Evolutionary conservation across 2,113 vertebrate genomes (phyloP).

Genomic region (Silurus glanis): DNA sequence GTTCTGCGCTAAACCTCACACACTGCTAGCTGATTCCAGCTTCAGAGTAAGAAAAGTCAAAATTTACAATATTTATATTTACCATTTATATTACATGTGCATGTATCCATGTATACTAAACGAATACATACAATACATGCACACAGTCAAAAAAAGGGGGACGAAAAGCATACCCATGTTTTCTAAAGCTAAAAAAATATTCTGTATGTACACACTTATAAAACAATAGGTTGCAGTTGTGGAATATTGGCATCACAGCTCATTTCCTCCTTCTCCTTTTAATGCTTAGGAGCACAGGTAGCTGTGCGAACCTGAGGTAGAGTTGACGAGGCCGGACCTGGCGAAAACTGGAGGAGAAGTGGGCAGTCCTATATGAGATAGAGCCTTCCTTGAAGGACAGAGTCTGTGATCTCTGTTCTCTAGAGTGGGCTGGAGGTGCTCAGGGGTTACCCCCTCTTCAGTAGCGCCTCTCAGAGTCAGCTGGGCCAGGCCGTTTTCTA

Average conservation of each 20-base stretch:
- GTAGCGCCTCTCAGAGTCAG: conserved; percentile 48
- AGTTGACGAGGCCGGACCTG: conserved; percentile 72
- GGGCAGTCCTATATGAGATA: conserved; percentile 51
- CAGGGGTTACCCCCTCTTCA: conserved; percentile 54
- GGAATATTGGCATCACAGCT: conserved; percentile 19
- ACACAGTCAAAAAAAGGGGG: conserved; percentile 46
- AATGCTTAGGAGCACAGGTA: conserved; percentile 70
- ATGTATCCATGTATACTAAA: conserved; percentile 44
- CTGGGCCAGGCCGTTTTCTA: conserved; percentile 47
- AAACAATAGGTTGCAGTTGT: conserved; percentile 61
- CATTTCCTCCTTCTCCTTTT: conserved; percentile 42
- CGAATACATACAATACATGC: conserved; percentile 39
- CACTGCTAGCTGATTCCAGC: neutral
- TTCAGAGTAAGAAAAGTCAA: conserved; percentile 43
- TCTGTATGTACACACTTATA: conserved; percentile 63
- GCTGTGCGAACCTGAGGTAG: conserved; percentile 79
- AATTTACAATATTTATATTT: conserved; percentile 17
- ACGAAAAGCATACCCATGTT: conserved; percentile 60
- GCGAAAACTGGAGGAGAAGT: conserved; percentile 64
- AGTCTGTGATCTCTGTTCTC: conserved; percentile 72
- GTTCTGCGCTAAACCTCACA: conserved; percentile 7
- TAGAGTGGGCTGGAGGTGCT: conserved; percentile 44
- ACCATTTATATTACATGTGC: conserved; percentile 33
- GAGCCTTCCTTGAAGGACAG: conserved; percentile 63
- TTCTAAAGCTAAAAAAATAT: conserved; percentile 64